A percentile compares a stretch with the other conserved stretches of the same genome.
phyloP scores from a whole-genome alignment of 2,113 vertebrate species.

The Plotosus lineatus region DNA sequence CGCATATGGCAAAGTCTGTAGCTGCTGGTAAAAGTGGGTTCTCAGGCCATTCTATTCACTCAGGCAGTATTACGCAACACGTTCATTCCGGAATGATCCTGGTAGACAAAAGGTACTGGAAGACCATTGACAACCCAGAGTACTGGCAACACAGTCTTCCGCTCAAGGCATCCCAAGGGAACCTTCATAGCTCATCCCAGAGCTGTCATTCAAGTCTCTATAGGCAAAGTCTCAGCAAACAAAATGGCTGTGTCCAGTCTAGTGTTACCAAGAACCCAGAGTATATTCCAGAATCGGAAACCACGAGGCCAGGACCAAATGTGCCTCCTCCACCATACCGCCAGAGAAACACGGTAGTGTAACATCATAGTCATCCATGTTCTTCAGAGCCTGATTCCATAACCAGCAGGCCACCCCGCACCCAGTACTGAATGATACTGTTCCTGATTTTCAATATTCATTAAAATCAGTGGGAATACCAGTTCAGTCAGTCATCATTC shows the following conservation, averaged over 20 bases:
- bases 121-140: constrained; percentile 97
- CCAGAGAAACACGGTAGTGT: constrained; percentile 98
- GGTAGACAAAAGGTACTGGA: constrained; percentile 85
- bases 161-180: constrained; percentile 80
- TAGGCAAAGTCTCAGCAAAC: constrained; percentile 76
- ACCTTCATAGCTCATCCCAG: constrained; percentile 80
- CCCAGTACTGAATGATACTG: constrained; percentile 5
- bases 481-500: background rate
- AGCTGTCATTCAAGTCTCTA: constrained; percentile 81
- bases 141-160: constrained; percentile 99
- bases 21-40: constrained; percentile 65
- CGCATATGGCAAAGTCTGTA: constrained; percentile 53
- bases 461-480: background rate
- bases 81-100: constrained; percentile 66
- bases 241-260: constrained; percentile 83
- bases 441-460: constrained; percentile 19
- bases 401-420: constrained; percentile 41
- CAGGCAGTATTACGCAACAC: constrained; percentile 67
- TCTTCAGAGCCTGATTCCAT: constrained; percentile 45
- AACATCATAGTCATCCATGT: constrained; percentile 44
- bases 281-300: constrained; percentile 91
- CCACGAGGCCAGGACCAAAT: constrained; percentile 86
- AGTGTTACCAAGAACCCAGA: constrained; percentile 92
- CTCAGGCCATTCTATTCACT: constrained; percentile 63
- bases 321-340: constrained; percentile 95